Evolutionary conservation across 2,797 vertebrate genomes (phyloP), one percentile per base, ranked within the genome.

Genomic region (Falco rusticolus): DNA sequence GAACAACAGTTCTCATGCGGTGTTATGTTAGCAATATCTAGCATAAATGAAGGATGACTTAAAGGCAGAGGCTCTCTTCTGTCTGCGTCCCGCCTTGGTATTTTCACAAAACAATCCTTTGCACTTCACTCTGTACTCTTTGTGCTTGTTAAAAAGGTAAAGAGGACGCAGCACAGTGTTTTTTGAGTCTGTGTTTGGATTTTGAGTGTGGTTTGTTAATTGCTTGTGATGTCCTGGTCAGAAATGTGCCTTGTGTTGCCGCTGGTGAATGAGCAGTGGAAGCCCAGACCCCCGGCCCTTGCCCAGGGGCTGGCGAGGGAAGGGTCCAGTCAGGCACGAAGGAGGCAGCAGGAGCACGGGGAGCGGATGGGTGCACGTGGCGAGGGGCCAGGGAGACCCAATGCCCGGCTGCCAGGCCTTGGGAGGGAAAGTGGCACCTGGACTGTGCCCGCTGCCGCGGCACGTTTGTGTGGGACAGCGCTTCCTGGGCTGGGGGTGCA

Each of bases 391-490:
- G 34, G 16, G 31, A 13, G 34, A 34, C 20, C n/a, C 45, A 47
- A 33, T 9, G 14, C 4, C 1, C 8, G 11, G 26, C 63, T 31
- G 45, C 45, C 13, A 14, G 19, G 26, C 31, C 26, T 59, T 4
- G 26, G 45, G 37, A 29, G 61, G 31, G 20, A 28, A 43, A 9
- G 31, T 1, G 45, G 37, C 5, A 37, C 13, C 61, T 14, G 37
- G 13, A 45, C 71, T 2, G 0, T 7, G 14, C 48, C 37, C 7
- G 3, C 39, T 6, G 2, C 41, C 0, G 1, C 50, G 1, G 4
- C 22, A 2, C 8, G 2, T 8, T 45, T 14, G 45, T 25, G 61
- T 17, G 47, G 17, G 54, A 25, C 1, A 2, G 16, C 34, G 43
- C 53, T 48, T 76, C 31, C 13, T 1, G 7, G 31, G 11, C 7